phyloP scores from a whole-genome alignment of 1,140 invertebrate species.

The Contarinia nasturtii region DNA sequence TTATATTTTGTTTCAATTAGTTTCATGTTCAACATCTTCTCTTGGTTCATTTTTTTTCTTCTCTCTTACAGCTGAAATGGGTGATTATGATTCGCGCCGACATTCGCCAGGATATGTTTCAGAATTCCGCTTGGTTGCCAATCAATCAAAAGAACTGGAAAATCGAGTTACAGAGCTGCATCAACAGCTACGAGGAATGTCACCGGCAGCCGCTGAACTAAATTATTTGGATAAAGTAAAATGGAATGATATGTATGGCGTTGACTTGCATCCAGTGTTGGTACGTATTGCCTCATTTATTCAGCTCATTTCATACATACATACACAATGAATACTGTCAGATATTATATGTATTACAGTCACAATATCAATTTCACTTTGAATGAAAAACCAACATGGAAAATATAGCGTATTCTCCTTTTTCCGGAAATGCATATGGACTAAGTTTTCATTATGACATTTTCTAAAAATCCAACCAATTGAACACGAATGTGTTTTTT shows the following conservation, averaged over 20 bases:
- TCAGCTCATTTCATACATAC: too few relatives aligned
- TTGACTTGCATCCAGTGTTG: slow-evolving; percentile 61
- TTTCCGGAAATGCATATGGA: too few relatives aligned
- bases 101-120: slow-evolving; percentile 87
- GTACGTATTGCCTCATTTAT: slow-evolving; percentile 18
- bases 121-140: slow-evolving; percentile 88
- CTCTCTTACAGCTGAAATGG: slow-evolving; percentile 86
- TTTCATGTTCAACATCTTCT: slow-evolving; percentile 1
- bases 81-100: slow-evolving; percentile 81
- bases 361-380: too few relatives aligned
- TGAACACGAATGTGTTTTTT: too few relatives aligned
- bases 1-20: slow-evolving; percentile 2
- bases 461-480: too few relatives aligned
- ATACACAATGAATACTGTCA: too few relatives aligned
- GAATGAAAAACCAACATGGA: too few relatives aligned
- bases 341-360: too few relatives aligned
- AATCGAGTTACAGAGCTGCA: slow-evolving; percentile 74
- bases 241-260: slow-evolving; percentile 93
- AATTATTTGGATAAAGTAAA: slow-evolving; percentile 91
- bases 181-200: slow-evolving; percentile 39
- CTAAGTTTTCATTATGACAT: too few relatives aligned
- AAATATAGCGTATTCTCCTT: too few relatives aligned
- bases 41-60: slow-evolving; percentile 13
- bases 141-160: slow-evolving; percentile 84
- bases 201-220: slow-evolving; percentile 52